Evolutionary conservation across 2,797 vertebrate genomes (phyloP).

Genomic region (Pangasius larnaudii): DNA sequence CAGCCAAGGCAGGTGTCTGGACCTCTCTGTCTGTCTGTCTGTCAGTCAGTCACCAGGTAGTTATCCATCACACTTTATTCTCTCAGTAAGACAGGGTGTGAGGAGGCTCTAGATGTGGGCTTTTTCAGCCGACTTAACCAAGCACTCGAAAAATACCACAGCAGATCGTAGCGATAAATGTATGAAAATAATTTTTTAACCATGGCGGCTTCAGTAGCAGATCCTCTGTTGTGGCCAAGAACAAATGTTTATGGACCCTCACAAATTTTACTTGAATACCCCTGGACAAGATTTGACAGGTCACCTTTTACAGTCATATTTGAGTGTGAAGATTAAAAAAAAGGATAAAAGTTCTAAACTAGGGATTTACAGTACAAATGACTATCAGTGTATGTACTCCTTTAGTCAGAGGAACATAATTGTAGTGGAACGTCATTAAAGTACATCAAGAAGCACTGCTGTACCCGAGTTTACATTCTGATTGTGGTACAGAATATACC

Average conservation of each 20-base stretch:
- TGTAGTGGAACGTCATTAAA: not conserved
- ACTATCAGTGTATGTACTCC: not conserved
- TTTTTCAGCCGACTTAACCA: not conserved
- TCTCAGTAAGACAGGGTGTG: constrained; percentile 2
- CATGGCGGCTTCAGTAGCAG: not conserved
- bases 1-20: constrained; percentile 22
- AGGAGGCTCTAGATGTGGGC: not conserved
- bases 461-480: not conserved
- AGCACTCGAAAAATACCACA: not conserved
- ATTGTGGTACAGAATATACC: not conserved
- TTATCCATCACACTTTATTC: not conserved
- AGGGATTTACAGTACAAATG: not conserved
- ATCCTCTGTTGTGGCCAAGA: not conserved
- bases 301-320: not conserved
- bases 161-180: not conserved
- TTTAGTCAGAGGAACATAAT: not conserved
- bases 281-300: not conserved
- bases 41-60: constrained; percentile 5
- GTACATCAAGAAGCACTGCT: not conserved
- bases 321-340: too few relatives aligned
- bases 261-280: not conserved
- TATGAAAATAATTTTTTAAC: not conserved
- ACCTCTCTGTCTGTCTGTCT: constrained; percentile 8
- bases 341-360: not conserved
- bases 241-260: not conserved